Conservation (phyloP, 2,888 invertebrate species). For the Lithophane semibrunnea region DNA sequence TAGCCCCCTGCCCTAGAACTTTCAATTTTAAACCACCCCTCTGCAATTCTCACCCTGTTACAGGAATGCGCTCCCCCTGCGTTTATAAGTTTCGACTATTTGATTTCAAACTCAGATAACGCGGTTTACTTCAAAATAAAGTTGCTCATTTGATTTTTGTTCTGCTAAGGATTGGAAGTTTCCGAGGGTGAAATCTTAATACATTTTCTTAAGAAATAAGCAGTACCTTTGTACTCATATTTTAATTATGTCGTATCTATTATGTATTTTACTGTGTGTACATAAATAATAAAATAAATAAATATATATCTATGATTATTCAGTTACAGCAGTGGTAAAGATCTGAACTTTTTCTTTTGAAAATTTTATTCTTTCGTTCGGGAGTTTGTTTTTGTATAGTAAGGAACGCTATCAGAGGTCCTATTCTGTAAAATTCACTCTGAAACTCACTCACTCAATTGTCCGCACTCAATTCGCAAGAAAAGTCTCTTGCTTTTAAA, state of each 20-base stretch:
- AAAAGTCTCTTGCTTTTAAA: not conserved
- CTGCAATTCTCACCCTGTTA: conserved; percentile 59
- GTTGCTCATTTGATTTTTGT: conserved; percentile 31
- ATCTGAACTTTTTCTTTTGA: not conserved
- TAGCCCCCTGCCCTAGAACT: conserved; percentile 73
- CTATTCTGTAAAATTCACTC: not conserved
- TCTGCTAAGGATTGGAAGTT: conserved; percentile 4
- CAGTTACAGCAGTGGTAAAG: conserved; percentile 1
- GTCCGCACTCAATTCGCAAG: not conserved
- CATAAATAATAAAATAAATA: too few species aligned
- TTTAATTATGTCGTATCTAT: too few species aligned
- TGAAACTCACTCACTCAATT: not conserved
- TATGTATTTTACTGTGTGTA: too few species aligned
- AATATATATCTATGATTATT: not conserved
- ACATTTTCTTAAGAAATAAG: too few species aligned
- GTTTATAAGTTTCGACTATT: conserved; percentile 69
- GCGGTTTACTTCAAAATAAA: conserved; percentile 18
- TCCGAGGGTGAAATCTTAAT: not conserved
- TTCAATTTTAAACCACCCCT: conserved; percentile 70
- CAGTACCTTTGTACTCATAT: too few species aligned
- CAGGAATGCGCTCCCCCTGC: conserved; percentile 63
- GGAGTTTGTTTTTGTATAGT: not conserved
- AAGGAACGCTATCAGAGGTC: not conserved
- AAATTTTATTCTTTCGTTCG: not conserved
- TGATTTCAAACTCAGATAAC: conserved; percentile 52